phyloP scores from a whole-genome alignment of 2,888 invertebrate species.

The Melangyna quadrimaculata region DNA sequence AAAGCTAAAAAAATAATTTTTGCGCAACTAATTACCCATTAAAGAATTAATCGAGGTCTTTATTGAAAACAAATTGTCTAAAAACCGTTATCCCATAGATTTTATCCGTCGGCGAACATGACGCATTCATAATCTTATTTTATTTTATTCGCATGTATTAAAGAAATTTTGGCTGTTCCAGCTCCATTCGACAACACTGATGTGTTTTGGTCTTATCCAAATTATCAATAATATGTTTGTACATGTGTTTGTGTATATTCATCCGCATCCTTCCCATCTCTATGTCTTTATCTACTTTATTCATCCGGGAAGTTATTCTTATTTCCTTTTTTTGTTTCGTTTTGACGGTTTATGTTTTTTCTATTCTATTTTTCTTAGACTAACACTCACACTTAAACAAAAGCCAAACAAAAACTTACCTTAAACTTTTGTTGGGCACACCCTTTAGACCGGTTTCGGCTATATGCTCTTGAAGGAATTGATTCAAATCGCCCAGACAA shows the following conservation, averaged over 20 bases:
- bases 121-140: no score
- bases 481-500: conserved; percentile 90
- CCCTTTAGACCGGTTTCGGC: conserved; percentile 87
- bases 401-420: conserved; percentile 82
- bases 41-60: no score
- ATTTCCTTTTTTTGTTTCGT: conserved; percentile 19
- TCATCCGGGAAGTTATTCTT: conserved; percentile 20
- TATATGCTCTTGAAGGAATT: conserved; percentile 90
- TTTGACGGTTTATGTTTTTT: not conserved
- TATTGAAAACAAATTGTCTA: no score
- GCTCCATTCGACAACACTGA: conserved; percentile 1
- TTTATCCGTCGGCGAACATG: no score
- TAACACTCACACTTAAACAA: conserved; percentile 16
- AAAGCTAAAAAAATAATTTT: no score
- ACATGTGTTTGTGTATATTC: not conserved
- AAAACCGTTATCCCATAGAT: no score
- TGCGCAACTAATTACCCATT: no score
- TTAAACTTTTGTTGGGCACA: conserved; percentile 86
- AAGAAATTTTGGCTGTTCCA: no score
- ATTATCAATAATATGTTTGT: not conserved
- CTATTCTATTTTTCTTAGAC: not conserved
- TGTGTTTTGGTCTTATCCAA: not conserved
- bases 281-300: conserved; percentile 47
- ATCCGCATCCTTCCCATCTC: conserved; percentile 12
- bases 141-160: no score